Evolutionary conservation across 2,113 vertebrate species (phyloP).

Genomic region (Mustela nigripes): DNA sequence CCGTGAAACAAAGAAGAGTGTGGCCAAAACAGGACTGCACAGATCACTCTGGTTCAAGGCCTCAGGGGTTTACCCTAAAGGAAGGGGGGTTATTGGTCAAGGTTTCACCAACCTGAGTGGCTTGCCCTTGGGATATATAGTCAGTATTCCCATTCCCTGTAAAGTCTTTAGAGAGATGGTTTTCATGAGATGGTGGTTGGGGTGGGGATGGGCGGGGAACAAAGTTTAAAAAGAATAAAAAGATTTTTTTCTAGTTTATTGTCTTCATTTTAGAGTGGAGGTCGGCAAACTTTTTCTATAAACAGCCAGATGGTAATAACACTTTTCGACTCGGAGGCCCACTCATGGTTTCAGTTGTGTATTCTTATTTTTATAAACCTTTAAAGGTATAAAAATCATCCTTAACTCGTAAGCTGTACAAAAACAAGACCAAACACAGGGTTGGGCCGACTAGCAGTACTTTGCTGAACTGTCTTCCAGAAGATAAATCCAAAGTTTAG

Average conservation of each 20-base stretch:
- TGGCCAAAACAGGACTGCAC: neutral
- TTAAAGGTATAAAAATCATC: neutral
- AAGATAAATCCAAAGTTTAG: neutral
- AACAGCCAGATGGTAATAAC: neutral
- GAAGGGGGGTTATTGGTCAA: no score
- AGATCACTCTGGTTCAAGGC: neutral
- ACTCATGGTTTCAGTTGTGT: neutral
- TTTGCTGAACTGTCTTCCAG: neutral
- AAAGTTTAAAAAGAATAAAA: neutral
- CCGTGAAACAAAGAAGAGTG: neutral
- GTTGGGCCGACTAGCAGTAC: neutral
- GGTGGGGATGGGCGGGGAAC: neutral
- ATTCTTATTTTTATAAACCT: neutral
- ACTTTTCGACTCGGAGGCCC: neutral
- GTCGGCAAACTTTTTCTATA: neutral
- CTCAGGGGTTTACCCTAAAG: neutral
- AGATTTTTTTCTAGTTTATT: neutral
- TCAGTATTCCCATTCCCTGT: neutral
- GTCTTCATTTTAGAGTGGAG: neutral
- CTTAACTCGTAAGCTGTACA: neutral
- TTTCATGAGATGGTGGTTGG: neutral
- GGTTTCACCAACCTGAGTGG: neutral
- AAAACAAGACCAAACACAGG: neutral
- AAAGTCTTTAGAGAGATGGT: neutral
- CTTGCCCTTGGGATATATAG: neutral